Base-by-base conservation (phyloP, 2,888 invertebrate species). In the Amphipoea oculea region DNA sequence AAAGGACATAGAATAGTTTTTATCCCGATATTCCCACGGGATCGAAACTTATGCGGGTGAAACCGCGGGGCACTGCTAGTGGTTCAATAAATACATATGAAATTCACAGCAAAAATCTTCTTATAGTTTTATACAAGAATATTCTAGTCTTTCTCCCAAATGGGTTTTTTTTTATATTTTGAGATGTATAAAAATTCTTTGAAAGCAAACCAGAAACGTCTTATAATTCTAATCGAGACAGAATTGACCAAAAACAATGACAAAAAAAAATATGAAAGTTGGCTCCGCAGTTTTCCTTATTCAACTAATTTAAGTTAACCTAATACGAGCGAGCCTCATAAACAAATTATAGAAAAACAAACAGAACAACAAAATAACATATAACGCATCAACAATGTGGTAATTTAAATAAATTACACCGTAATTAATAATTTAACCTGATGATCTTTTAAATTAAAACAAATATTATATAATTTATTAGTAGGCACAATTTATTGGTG, bases 281-380 rank as follows among this genome's bases (percentile, higher is more conserved):
- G 60, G 81, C 92, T 94, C 94, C 69, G 92, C 51, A n/a, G 17
- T 14, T 92, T 92, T 75, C 74, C 7, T 60, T 88, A 77, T 87
- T 89, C 86, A 70, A 91, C 92, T 94, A 94, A 94, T 94, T 94
- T 92, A 92, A 91, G 89, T 87, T 91, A 92, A 92, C 92, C 92
- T 91, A 91, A 91, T 92, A 90, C 89, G 90, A 91, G 89, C 83
- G 88, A 76, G 80, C 70, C 87, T 92, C 91, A 93, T 88, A 91
- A 91, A 92, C 92, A 93, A 93, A 95, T 94, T 93, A 94, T 85
- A 93, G 90, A 93, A 93, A 95, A 95, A 95, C 95, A 95, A 95
- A 95, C 93, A 94, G 85, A 86, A 88, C 86, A 88, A 89, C 89
- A 87, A 91, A 89, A 90, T 91, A 89, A 91, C 90, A 90, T 91